Evolutionary conservation across 2,888 invertebrate species (phyloP).

Genomic region (Polietes domitor): DNA sequence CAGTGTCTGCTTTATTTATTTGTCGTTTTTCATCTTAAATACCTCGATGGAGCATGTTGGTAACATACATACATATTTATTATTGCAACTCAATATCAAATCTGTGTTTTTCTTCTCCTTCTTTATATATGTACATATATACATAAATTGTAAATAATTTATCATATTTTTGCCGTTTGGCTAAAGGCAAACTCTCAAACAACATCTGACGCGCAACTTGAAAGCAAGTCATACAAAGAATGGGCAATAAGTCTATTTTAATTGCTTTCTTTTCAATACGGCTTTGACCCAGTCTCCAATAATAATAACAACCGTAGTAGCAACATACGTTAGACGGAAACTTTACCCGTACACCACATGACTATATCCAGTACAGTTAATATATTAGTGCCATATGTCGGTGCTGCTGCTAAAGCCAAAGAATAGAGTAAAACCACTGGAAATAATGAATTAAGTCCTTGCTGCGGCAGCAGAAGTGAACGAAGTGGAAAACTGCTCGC

Average conservation of each 20-base stretch:
- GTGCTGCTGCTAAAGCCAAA: background rate
- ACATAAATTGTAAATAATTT: slow-evolving; percentile 21
- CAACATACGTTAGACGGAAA: slow-evolving; percentile 49
- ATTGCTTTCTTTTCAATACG: slow-evolving; percentile 52
- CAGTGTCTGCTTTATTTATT: too few relatives aligned
- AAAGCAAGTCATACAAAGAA: slow-evolving; percentile 35
- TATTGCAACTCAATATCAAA: too few relatives aligned
- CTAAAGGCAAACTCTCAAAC: slow-evolving; percentile 17
- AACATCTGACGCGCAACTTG: slow-evolving; percentile 16
- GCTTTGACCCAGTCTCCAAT: background rate
- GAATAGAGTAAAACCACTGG: background rate
- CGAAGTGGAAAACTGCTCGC: background rate
- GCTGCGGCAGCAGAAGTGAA: background rate
- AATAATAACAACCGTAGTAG: background rate
- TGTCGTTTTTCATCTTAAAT: too few relatives aligned
- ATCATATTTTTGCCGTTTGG: slow-evolving; percentile 47
- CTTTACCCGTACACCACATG: background rate
- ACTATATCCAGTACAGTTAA: background rate
- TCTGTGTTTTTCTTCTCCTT: too few relatives aligned
- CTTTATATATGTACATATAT: background rate
- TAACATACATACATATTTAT: too few relatives aligned
- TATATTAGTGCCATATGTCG: slow-evolving; percentile 43
- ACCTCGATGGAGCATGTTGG: too few relatives aligned
- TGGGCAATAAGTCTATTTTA: slow-evolving; percentile 61
- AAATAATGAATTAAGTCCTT: slow-evolving; percentile 33